These are phyloP conservation scores for Gobiocypris rarus DNA, from an alignment of 2,113 vertebrate species.

Conservation along the genomic window DNA sequence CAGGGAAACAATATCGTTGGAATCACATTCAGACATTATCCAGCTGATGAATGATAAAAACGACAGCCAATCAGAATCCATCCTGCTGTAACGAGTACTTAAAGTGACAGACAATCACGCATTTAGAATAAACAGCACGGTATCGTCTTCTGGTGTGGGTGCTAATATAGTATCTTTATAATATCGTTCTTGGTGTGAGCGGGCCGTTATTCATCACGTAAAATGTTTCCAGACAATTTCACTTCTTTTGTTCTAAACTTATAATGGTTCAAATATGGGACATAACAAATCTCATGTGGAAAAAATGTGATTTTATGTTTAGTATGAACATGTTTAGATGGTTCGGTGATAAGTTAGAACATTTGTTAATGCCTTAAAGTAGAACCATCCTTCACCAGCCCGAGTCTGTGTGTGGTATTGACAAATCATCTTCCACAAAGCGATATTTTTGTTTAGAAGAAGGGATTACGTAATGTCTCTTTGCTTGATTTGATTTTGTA, in stretches of 20 bases:
- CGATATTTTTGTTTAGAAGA: conserved; percentile 42
- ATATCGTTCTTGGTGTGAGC: too few species aligned
- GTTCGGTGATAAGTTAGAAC: conserved; percentile 7
- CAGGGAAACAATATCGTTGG: too few species aligned
- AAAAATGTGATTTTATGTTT: conserved; percentile 30
- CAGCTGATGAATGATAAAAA: too few species aligned
- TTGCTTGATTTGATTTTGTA: conserved; percentile 13
- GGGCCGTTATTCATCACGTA: not conserved
- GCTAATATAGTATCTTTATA: too few species aligned
- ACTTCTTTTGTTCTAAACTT: not conserved
- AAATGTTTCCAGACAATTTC: not conserved
- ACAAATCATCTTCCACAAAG: conserved; percentile 20
- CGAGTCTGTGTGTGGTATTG: conserved; percentile 40
- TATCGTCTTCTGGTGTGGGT: too few species aligned
- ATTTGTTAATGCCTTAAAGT: conserved; percentile 16
- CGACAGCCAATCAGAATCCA: too few species aligned
- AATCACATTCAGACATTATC: too few species aligned
- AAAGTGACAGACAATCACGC: too few species aligned
- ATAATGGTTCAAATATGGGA: not conserved
- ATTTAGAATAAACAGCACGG: too few species aligned
- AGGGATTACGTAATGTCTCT: conserved; percentile 39
- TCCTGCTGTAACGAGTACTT: too few species aligned
- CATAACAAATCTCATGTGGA: conserved; percentile 20
- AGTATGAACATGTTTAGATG: conserved; percentile 19
- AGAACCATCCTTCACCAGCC: conserved; percentile 24